Conservation (phyloP, 1,140 invertebrate genomes). For the Hormaphis cornu region DNA sequence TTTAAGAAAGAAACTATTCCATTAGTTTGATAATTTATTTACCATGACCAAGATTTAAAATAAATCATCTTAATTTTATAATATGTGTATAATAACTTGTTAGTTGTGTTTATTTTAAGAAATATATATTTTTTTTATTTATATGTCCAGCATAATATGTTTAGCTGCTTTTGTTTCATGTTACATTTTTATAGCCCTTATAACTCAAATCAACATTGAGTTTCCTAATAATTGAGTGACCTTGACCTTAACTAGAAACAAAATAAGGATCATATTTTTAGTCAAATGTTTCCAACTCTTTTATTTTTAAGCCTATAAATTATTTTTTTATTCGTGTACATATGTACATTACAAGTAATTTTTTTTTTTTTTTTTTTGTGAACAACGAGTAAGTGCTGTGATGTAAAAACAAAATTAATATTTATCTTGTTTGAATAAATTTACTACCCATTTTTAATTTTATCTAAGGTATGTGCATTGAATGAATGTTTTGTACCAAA, state of each 20-base stretch:
- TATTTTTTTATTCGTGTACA: neutral
- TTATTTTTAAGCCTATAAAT: neutral
- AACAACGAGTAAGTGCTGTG: conserved; percentile 20
- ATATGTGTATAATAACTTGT: neutral
- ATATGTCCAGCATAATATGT: neutral
- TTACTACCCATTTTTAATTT: neutral
- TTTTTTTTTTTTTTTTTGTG: neutral
- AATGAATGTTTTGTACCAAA: neutral
- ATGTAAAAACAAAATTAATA: conserved; percentile 20
- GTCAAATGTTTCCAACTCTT: neutral
- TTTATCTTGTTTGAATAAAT: neutral
- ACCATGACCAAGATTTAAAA: conserved; percentile 1
- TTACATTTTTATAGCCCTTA: neutral
- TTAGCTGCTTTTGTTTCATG: neutral
- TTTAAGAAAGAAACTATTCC: neutral
- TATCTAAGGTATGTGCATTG: neutral
- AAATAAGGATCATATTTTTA: neutral
- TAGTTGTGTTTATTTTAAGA: neutral
- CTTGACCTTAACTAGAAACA: neutral
- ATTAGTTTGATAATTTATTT: neutral
- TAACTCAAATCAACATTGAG: neutral
- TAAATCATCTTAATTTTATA: neutral
- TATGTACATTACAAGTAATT: no score
- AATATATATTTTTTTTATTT: conserved; percentile 3
- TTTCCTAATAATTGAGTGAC: no score